Conservation (phyloP, 2,113 vertebrate species). For the Gymnobelideus leadbeateri region DNA sequence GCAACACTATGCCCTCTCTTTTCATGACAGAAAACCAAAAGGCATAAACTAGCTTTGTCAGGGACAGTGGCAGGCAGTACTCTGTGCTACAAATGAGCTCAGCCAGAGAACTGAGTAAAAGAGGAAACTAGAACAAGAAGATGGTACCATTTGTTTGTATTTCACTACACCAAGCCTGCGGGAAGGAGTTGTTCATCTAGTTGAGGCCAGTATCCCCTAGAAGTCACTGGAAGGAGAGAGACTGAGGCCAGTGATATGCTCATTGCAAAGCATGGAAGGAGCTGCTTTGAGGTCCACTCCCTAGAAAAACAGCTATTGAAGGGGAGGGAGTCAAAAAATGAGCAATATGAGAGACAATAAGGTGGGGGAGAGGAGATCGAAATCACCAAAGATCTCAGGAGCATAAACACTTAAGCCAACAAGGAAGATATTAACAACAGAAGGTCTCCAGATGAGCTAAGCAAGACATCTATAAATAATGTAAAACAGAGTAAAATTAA, state of each 20-base stretch:
- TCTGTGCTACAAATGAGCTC: background rate
- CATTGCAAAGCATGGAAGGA: background rate
- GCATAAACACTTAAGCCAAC: background rate
- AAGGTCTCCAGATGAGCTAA: background rate
- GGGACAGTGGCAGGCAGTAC: background rate
- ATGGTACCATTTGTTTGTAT: background rate
- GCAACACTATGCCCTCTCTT: background rate
- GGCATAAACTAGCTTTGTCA: background rate
- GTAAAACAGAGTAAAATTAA: background rate
- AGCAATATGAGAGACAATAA: background rate
- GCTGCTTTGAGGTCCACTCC: background rate
- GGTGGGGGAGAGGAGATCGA: background rate
- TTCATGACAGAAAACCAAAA: background rate
- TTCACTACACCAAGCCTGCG: background rate
- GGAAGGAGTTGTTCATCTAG: background rate
- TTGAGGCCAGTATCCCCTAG: background rate
- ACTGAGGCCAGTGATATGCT: background rate
- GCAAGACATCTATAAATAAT: background rate
- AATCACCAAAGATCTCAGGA: background rate
- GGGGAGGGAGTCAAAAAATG: background rate
- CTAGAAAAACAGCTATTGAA: background rate
- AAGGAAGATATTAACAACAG: background rate
- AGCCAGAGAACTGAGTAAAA: background rate
- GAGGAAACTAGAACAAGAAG: background rate
- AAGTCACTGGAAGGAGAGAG: background rate